Evolutionary conservation across 2,888 invertebrate genomes (phyloP), one percentile per base, ranked within the genome.

Genomic region (Leuctra nigra): DNA sequence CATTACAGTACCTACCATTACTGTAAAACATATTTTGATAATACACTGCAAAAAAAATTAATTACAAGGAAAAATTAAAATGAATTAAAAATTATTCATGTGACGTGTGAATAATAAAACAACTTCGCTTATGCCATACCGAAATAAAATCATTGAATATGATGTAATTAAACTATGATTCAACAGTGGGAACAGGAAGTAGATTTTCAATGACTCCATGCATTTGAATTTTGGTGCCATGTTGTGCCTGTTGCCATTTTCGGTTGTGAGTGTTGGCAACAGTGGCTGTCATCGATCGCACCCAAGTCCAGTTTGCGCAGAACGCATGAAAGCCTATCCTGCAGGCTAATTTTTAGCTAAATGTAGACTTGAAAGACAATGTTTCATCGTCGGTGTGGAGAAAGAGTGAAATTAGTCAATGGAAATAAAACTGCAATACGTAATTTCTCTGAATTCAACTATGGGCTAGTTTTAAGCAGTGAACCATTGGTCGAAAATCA

Each of bases 401-500:
- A 88, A 64, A 79, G 90, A 66, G 87, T 95, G 64, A 86, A 86
- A 63, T 78, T 95, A 64, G 79, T 86, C 57, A 91, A 93, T 75
- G 85, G 86, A 65, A 87, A 87, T 73, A 81, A 84, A 59, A 92
- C 92, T 25, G 92, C 92, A 16, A 79, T 84, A 60, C 77, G 91
- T 65, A 85, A 84, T 69, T 83, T 85, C 66, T 83, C 86, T 55
- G 90, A 91, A 69, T 92, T 89, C 69, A 91, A 91, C 72, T 86
- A 90, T 75, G 92, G 91, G n/a, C 73, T 93, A 62, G 90, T 91
- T 23, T 79, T 93, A 63, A 87, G 90, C 66, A 82, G 84, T 4
- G 85, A 87, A 64, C 87, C 91, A 2, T 74, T 93, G 24, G 75
- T 78, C 60, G 87, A 91, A 70, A 89, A 92, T 76, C 80, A 86